Evolutionary conservation across 2,113 vertebrate species (phyloP), one percentile per base, ranked within the genome.

Genomic region (Platichthys stellatus): DNA sequence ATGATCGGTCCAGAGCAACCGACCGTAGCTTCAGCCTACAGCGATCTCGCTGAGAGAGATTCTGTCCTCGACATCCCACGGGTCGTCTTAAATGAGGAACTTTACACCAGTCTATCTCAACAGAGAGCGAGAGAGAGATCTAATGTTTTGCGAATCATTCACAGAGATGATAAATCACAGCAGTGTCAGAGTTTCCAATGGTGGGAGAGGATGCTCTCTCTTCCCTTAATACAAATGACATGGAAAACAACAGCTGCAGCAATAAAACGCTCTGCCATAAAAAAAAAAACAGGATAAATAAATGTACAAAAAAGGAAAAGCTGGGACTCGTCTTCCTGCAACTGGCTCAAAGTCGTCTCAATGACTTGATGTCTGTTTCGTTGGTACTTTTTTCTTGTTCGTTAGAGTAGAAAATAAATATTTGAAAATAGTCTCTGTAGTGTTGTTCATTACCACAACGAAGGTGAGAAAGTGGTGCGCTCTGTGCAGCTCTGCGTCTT

Each of bases 221-320:
- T 28, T 87, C 86, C 78, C 76, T 74, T 91, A 87, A 89, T 88
- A 88, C 83, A 90, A 89, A 89, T 84, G 80, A 86, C 89, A 88
- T 47, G 61, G 74, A 91, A 91, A 91, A 92, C 88, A 93, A 91
- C 90, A 92, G 88, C 90, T 93, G 92, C 88, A 86, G 80, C 89
- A 88, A 91, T 93, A 93, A 92, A 92, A 89, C 10, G 53, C 69
- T 77, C 72, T 15, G 74, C 82, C 72, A 79, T 88, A 88, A 93
- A 90, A 74, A 23, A 23, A 24, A 88, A 89, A 85, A 67, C 71
- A 66, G 85, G 64, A 86, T 81, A 76, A 86, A 92, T 88, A 88
- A 86, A 89, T 76, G 82, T 76, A 82, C 40, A 86, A 87, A 84
- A 84, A 72, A 47, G 53, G 84, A 81, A 63, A 84, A 83, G 49